phyloP scores from a whole-genome alignment of 2,113 vertebrate species.

The Tretioscincus oriximinensis region DNA sequence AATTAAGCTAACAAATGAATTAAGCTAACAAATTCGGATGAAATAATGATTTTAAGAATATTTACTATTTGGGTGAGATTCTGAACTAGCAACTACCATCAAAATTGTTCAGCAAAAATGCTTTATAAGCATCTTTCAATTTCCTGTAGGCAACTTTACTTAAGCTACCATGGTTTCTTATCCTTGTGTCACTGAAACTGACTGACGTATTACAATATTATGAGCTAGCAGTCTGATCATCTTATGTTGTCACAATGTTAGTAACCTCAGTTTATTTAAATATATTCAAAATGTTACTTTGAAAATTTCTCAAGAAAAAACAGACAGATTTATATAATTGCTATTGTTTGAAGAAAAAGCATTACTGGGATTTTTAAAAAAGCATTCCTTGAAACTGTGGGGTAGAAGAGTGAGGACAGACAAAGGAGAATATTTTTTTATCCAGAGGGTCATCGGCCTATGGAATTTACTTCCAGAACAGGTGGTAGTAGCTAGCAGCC shows the following conservation, averaged over 20 bases:
- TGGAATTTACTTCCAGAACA: too few relatives aligned
- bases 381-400: too few relatives aligned
- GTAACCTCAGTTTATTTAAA: background rate
- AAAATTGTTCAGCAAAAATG: constrained; percentile 16
- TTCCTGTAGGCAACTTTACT: background rate
- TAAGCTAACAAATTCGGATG: too few relatives aligned
- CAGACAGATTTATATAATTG: background rate
- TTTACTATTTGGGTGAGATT: background rate
- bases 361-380: background rate
- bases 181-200: constrained; percentile 3
- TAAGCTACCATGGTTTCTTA: constrained; percentile 14
- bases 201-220: constrained; percentile 7
- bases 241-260: background rate
- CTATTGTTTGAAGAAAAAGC: background rate
- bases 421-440: too few relatives aligned
- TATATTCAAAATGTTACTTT: constrained; percentile 1
- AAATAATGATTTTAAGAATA: background rate
- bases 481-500: too few relatives aligned
- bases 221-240: background rate
- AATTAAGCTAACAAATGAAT: too few relatives aligned
- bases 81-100: background rate
- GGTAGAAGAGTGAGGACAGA: too few relatives aligned
- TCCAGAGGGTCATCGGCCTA: too few relatives aligned
- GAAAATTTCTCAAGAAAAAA: background rate
- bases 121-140: background rate